These are phyloP conservation scores for Turnix velox DNA, from an alignment of 2,113 vertebrate species.

Conservation along the genomic window DNA sequence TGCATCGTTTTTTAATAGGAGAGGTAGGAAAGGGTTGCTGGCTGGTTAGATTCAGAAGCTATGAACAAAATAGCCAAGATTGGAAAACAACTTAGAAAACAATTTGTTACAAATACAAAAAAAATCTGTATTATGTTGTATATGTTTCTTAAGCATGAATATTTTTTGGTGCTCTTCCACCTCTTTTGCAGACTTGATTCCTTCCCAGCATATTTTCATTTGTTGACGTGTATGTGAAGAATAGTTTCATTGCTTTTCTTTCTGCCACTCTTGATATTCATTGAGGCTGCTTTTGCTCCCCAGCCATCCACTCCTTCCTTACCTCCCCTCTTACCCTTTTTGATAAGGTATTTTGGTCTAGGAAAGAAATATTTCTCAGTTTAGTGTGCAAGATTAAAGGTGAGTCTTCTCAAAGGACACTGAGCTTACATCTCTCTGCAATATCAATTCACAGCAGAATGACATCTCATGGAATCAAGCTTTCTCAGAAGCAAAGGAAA, in stretches of 20 bases:
- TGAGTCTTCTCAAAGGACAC: neutral
- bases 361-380: neutral
- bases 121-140: neutral
- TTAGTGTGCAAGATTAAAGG: neutral
- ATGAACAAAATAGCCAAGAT: neutral
- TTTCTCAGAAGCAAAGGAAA: constrained; percentile 97
- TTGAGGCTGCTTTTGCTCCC: neutral
- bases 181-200: neutral
- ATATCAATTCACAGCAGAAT: constrained; percentile 73
- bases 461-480: constrained; percentile 76
- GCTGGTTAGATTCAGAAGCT: neutral
- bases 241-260: neutral
- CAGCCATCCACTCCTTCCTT: accelerated
- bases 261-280: neutral
- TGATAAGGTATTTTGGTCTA: neutral
- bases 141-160: neutral
- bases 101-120: neutral
- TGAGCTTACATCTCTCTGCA: neutral
- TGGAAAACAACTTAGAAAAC: neutral
- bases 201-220: neutral
- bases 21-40: neutral
- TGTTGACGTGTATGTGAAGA: neutral
- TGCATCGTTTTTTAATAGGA: neutral
- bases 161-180: neutral
- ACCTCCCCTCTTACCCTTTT: neutral